Conservation (phyloP, 53 echinoderm and acorn worm species). For the Henricia sp. region DNA sequence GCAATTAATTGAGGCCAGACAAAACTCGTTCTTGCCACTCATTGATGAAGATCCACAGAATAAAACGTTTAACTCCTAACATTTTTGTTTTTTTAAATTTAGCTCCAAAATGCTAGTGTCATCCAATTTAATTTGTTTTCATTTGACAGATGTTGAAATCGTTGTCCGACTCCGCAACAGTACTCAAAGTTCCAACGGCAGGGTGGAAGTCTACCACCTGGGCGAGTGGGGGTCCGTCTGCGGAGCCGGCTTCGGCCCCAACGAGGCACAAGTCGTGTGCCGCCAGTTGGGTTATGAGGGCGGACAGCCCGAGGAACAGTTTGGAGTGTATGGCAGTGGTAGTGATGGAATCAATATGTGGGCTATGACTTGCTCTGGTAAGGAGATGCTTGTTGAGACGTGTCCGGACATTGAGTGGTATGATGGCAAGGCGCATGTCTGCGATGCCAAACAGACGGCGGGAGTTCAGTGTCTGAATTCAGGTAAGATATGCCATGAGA, state of each 20-base stretch:
- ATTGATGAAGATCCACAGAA: too few species aligned
- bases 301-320: constrained; percentile 3
- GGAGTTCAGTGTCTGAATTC: constrained; percentile 12
- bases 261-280: constrained; percentile 24
- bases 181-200: constrained; percentile 16
- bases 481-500: constrained; percentile 46
- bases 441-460: constrained; percentile 43
- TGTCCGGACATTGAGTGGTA: constrained; percentile 44
- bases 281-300: constrained; percentile 29
- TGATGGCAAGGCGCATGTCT: background rate
- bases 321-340: constrained; percentile 29
- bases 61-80: too few species aligned
- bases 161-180: constrained; percentile 40
- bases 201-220: constrained; percentile 43
- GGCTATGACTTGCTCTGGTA: constrained; percentile 8
- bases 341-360: constrained; percentile 32
- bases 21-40: too few species aligned
- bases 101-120: too few species aligned
- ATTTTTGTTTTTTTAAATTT: too few species aligned
- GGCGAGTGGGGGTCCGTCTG: constrained; percentile 48
- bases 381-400: constrained; percentile 11
- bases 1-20: too few species aligned
- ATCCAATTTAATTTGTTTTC: too few species aligned
- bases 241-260: constrained; percentile 11
- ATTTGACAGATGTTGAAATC: constrained; percentile 12